Conservation (phyloP, 2,797 vertebrate species). For the Semaprochilodus insignis region DNA sequence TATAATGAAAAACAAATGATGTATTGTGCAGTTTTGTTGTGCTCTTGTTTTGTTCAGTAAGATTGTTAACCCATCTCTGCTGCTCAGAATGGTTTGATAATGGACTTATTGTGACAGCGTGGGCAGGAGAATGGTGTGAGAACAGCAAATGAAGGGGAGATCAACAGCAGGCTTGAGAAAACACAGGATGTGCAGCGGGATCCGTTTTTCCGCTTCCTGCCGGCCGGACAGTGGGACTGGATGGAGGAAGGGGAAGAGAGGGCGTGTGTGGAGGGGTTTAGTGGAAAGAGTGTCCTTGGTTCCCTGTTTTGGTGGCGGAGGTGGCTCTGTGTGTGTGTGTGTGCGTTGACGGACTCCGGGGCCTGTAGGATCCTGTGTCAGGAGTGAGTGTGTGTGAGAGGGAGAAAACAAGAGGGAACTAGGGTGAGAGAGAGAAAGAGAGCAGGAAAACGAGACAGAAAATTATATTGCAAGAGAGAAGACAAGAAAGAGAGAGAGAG, state of each 20-base stretch:
- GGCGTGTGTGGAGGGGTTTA: conserved; percentile 11
- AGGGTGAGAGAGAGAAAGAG: conserved; percentile 8
- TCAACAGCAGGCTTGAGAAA: conserved; percentile 60
- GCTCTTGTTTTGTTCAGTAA: background rate
- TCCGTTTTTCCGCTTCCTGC: conserved; percentile 60
- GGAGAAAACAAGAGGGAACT: background rate
- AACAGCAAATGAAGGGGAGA: conserved; percentile 50
- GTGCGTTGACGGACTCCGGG: conserved; percentile 56
- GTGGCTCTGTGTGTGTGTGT: conserved; percentile 47
- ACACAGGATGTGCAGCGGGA: conserved; percentile 58
- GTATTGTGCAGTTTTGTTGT: background rate
- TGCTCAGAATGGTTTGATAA: conserved; percentile 5
- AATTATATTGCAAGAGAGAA: no score
- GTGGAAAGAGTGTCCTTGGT: conserved; percentile 61
- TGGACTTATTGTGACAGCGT: conserved; percentile 22
- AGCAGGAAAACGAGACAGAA: conserved; percentile 45
- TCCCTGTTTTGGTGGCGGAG: conserved; percentile 53
- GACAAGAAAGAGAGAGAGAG: no score
- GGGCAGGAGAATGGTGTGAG: conserved; percentile 31
- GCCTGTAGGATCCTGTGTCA: conserved; percentile 77
- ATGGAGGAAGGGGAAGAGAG: conserved; percentile 51
- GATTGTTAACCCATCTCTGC: conserved; percentile 4
- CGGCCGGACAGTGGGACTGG: conserved; percentile 53
- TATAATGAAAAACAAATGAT: background rate
- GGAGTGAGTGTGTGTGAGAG: conserved; percentile 64